Evolutionary conservation across 1,140 invertebrate species (phyloP).

Genomic region (Cotesia typhae): DNA sequence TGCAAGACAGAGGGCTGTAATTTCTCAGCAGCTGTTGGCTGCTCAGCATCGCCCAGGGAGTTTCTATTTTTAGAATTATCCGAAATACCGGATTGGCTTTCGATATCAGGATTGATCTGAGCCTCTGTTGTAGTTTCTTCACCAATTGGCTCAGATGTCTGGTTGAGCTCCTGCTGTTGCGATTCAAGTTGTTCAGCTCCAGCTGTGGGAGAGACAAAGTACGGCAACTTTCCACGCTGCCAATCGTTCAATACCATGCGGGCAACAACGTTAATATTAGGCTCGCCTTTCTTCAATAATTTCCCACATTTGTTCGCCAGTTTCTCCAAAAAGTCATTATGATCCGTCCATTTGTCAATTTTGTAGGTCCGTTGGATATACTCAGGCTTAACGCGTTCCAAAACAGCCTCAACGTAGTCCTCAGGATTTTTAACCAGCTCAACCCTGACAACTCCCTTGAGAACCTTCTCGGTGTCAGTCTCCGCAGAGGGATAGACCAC

Average conservation of each 20-base stretch:
- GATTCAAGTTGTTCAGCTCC: too few species aligned
- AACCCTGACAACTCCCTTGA: slow-evolving; percentile 95
- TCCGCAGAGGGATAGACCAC: slow-evolving; percentile 96
- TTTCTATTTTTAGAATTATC: slow-evolving; percentile 49
- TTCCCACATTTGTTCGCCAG: slow-evolving; percentile 87
- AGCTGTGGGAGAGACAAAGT: slow-evolving; percentile 85
- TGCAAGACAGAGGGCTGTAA: slow-evolving; percentile 68
- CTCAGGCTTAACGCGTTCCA: slow-evolving; percentile 88
- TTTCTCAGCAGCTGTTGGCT: slow-evolving; percentile 23
- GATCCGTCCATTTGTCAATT: slow-evolving; percentile 79
- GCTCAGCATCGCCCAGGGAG: not conserved
- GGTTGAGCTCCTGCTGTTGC: slow-evolving; percentile 72
- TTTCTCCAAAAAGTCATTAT: slow-evolving; percentile 92
- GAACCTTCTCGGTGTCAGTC: slow-evolving; percentile 93
- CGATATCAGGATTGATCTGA: slow-evolving; percentile 34
- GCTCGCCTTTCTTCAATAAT: slow-evolving; percentile 94
- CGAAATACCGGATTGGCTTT: slow-evolving; percentile 36
- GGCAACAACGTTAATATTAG: slow-evolving; percentile 87
- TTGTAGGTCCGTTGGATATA: slow-evolving; percentile 94
- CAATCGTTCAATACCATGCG: slow-evolving; percentile 98
- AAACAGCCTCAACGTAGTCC: slow-evolving; percentile 89
- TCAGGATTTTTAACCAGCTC: slow-evolving; percentile 95
- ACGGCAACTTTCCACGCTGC: slow-evolving; percentile 97
- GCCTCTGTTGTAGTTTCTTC: slow-evolving; percentile 37
- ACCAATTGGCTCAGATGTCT: slow-evolving; percentile 41